phyloP scores from a whole-genome alignment of 2,888 invertebrate genomes.

The Pinctada fucata region DNA sequence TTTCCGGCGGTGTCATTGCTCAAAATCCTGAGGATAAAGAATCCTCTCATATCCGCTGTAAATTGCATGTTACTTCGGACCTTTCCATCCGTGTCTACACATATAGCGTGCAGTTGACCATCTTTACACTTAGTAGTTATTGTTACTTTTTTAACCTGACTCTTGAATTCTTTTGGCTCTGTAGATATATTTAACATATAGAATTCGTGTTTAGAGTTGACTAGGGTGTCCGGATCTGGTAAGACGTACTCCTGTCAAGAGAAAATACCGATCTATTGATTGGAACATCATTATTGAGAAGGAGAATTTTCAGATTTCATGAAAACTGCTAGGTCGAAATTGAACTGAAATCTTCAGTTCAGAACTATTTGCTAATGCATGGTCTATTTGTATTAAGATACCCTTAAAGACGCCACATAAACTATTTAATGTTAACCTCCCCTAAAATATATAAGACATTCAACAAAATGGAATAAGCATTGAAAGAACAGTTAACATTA shows the following conservation, averaged over 20 bases:
- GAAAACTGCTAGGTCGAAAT: too few relatives aligned
- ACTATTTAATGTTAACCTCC: too few relatives aligned
- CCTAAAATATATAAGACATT: too few relatives aligned
- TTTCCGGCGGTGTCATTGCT: conserved; percentile 47
- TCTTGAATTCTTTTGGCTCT: neutral
- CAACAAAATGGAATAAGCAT: too few relatives aligned
- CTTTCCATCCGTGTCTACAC: conserved; percentile 41
- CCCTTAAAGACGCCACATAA: too few relatives aligned
- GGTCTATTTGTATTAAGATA: too few relatives aligned
- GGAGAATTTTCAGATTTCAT: too few relatives aligned
- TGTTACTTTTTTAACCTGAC: neutral
- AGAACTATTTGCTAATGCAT: too few relatives aligned
- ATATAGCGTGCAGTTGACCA: neutral
- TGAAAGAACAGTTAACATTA: too few relatives aligned
- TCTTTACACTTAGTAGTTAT: neutral
- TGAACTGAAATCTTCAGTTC: too few relatives aligned
- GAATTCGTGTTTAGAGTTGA: neutral
- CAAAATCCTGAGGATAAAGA: conserved; percentile 34
- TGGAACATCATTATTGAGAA: too few relatives aligned
- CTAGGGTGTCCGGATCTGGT: conserved; percentile 10
- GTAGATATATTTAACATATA: neutral
- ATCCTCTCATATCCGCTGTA: conserved; percentile 39
- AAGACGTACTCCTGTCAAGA: conserved; percentile 6
- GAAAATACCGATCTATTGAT: too few relatives aligned
- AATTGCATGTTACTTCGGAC: conserved; percentile 39